phyloP scores from a whole-genome alignment of 2,797 vertebrate genomes.

The Anabas testudineus region DNA sequence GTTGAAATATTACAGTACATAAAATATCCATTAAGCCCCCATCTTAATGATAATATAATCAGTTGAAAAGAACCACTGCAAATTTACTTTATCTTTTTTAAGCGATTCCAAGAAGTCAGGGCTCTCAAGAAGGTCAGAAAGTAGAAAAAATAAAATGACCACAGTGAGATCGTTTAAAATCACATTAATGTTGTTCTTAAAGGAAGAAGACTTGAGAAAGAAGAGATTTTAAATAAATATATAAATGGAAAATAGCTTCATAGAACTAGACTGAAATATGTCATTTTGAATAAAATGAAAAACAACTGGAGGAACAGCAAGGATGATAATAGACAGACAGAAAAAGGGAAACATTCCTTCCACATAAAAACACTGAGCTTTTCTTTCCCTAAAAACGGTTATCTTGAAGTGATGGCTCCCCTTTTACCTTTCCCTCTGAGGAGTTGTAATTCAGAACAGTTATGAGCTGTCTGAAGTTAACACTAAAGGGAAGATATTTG shows the following conservation, averaged over 20 bases:
- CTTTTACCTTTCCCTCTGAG: constrained; percentile 39
- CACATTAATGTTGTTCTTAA: constrained; percentile 34
- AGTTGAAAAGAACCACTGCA: constrained; percentile 1
- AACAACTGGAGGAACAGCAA: constrained; percentile 1
- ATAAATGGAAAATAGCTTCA: background rate
- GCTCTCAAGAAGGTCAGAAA: constrained; percentile 27
- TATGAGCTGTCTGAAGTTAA: constrained; percentile 14
- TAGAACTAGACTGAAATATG: background rate
- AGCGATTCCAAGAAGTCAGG: constrained; percentile 27
- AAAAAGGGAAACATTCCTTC: constrained; percentile 70
- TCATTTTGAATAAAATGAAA: constrained; percentile 16
- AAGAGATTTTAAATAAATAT: background rate
- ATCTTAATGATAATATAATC: background rate
- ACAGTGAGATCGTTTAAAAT: constrained; percentile 42
- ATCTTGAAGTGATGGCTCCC: constrained; percentile 69
- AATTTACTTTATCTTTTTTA: constrained; percentile 36
- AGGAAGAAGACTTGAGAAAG: background rate
- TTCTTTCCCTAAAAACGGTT: constrained; percentile 48
- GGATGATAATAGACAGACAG: constrained; percentile 24
- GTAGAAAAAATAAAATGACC: constrained; percentile 24
- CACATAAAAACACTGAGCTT: constrained; percentile 64
- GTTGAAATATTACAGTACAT: constrained; percentile 7
- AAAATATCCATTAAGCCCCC: background rate
- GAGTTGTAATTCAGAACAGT: constrained; percentile 59
- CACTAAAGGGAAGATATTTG: constrained; percentile 3